Evolutionary conservation across 2,113 vertebrate species (phyloP).

Genomic region (Etheostoma cragini): DNA sequence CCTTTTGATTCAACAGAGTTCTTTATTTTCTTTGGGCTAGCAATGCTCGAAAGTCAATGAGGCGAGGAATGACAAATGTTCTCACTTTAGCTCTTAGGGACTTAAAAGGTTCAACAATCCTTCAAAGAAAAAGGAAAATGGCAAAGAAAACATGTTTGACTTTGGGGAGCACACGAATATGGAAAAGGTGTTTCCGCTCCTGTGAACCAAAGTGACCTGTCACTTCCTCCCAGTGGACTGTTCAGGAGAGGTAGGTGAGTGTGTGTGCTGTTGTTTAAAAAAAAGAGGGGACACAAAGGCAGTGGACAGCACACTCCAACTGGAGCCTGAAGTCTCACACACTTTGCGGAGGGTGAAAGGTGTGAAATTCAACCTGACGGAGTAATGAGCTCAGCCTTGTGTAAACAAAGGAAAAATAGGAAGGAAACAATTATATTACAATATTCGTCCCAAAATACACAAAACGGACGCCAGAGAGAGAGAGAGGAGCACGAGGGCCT

Average conservation of each 20-base stretch:
- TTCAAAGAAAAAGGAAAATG: slow-evolving; percentile 68
- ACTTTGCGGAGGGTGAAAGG: slow-evolving; percentile 48
- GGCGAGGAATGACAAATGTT: slow-evolving; percentile 78
- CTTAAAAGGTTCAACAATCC: slow-evolving; percentile 65
- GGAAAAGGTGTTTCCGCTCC: slow-evolving; percentile 78
- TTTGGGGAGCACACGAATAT: slow-evolving; percentile 60
- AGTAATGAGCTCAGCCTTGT: slow-evolving; percentile 49
- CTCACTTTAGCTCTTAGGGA: slow-evolving; percentile 68
- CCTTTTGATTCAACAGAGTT: slow-evolving; percentile 51
- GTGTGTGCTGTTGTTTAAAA: slow-evolving; percentile 21
- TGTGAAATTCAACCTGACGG: slow-evolving; percentile 53
- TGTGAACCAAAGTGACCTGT: slow-evolving; percentile 67
- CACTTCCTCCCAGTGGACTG: slow-evolving; percentile 67
- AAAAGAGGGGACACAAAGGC: slow-evolving; percentile 24
- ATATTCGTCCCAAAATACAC: slow-evolving; percentile 50
- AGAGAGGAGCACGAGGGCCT: slow-evolving; percentile 24
- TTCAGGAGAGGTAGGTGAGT: slow-evolving; percentile 52
- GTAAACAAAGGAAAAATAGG: slow-evolving; percentile 53
- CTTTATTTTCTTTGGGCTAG: slow-evolving; percentile 72
- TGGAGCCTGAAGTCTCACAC: slow-evolving; percentile 28
- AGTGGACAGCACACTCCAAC: slow-evolving; percentile 26
- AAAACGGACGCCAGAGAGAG: slow-evolving; percentile 16
- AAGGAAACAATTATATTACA: slow-evolving; percentile 68
- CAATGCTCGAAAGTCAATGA: slow-evolving; percentile 68
- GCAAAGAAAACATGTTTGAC: slow-evolving; percentile 76